A percentile compares a stretch with the other conserved stretches of the same genome.
Evolutionary conservation across 2,797 vertebrate genomes (phyloP).

Genomic region (Takifugu rubripes): DNA sequence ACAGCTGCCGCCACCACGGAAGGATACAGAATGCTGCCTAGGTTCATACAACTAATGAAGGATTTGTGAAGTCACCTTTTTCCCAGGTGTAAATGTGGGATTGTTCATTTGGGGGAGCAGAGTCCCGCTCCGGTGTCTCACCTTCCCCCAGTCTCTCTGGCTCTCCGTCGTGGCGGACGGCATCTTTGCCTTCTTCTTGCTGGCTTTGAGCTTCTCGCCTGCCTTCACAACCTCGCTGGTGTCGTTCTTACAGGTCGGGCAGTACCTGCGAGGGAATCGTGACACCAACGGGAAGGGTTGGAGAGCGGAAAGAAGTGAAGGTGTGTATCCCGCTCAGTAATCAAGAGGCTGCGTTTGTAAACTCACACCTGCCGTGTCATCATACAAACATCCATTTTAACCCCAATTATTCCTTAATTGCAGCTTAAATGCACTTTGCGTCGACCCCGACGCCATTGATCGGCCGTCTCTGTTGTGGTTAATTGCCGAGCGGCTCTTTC

Average conservation of each 20-base stretch:
- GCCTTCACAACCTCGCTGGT: slow-evolving; percentile 96
- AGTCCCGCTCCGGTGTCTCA: slow-evolving; percentile 51
- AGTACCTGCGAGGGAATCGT: slow-evolving; percentile 83
- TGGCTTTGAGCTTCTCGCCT: slow-evolving; percentile 95
- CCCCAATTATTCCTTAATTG: slow-evolving; percentile 25
- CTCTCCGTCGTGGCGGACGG: slow-evolving; percentile 96
- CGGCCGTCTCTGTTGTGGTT: slow-evolving; percentile 15
- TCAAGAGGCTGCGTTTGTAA: slow-evolving; percentile 6
- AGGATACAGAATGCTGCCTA: too few relatives aligned
- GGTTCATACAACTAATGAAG: too few relatives aligned
- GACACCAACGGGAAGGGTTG: too few relatives aligned
- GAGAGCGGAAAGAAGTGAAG: background rate
- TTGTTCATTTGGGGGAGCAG: too few relatives aligned
- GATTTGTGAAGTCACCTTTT: too few relatives aligned
- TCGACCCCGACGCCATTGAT: slow-evolving; percentile 19
- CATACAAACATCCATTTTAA: slow-evolving; percentile 23
- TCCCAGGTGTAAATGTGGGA: too few relatives aligned
- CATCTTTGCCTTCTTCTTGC: slow-evolving; percentile 99
- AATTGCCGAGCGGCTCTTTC: slow-evolving; percentile 7
- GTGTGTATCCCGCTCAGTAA: background rate
- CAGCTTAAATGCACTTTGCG: slow-evolving; percentile 10
- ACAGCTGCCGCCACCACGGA: too few relatives aligned
- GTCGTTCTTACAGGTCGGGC: slow-evolving; percentile 98
- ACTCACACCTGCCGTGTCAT: slow-evolving; percentile 24
- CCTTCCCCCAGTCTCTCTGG: slow-evolving; percentile 99